Conservation (phyloP, 1,140 invertebrate genomes). For the Grapholita molesta region DNA sequence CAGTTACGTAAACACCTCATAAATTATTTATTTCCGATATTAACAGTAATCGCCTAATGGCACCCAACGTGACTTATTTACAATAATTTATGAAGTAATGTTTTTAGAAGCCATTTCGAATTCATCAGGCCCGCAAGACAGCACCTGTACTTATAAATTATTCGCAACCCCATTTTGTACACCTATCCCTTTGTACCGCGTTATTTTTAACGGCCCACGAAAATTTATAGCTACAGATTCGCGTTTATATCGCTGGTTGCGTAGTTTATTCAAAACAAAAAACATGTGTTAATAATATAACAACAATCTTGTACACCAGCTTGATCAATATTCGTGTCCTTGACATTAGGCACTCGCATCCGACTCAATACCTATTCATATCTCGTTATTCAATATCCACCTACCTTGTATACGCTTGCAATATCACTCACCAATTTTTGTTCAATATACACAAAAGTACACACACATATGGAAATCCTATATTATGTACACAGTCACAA, state of each 20-base stretch:
- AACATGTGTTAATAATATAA: not conserved
- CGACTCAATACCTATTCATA: conserved; percentile 39
- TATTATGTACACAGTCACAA: conserved; percentile 43
- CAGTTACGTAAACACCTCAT: not conserved
- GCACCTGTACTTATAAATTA: conserved; percentile 62
- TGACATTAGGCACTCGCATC: conserved; percentile 59
- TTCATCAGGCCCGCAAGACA: conserved; percentile 49
- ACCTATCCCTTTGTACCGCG: conserved; percentile 45
- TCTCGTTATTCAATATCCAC: conserved; percentile 54
- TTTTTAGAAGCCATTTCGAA: conserved; percentile 34
- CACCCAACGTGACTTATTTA: not conserved
- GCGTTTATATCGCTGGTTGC: not conserved
- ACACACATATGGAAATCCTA: conserved; percentile 37
- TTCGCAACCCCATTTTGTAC: conserved; percentile 45
- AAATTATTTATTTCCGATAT: not conserved
- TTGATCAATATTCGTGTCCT: conserved; percentile 72
- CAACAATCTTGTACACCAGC: conserved; percentile 28
- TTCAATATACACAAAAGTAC: conserved; percentile 35
- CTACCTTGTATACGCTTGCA: conserved; percentile 42
- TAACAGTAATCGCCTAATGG: not conserved
- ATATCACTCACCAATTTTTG: conserved; percentile 21
- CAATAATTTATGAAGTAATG: conserved; percentile 21
- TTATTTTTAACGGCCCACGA: conserved; percentile 37
- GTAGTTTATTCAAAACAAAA: not conserved
- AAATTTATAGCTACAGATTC: not conserved